Evolutionary conservation across 2,113 vertebrate genomes (phyloP).

Genomic region (Microtus pennsylvanicus): DNA sequence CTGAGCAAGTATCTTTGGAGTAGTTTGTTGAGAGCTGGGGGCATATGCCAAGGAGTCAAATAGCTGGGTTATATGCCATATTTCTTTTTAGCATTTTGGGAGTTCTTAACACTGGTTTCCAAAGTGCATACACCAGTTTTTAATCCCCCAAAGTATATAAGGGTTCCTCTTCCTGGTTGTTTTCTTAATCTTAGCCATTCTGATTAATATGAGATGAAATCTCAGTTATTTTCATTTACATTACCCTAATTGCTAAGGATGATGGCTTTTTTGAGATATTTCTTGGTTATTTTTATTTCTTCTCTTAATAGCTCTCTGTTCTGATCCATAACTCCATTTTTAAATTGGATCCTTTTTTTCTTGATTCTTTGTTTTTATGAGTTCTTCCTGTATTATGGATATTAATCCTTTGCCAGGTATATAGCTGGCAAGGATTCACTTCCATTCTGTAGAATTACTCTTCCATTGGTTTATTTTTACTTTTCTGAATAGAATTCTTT

Average conservation of each 20-base stretch:
- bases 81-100: background rate
- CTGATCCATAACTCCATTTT: background rate
- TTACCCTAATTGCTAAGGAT: background rate
- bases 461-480: background rate
- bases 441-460: background rate
- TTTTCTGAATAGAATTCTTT: background rate
- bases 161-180: background rate
- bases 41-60: background rate
- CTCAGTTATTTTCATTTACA: background rate
- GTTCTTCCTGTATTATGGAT: background rate
- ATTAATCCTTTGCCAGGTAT: background rate
- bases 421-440: background rate
- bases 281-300: background rate
- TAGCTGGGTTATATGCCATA: background rate
- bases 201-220: background rate
- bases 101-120: background rate
- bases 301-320: background rate
- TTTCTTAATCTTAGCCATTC: background rate
- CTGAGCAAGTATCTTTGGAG: background rate
- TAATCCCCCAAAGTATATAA: background rate
- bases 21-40: background rate
- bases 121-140: background rate
- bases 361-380: background rate
- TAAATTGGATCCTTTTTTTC: background rate
- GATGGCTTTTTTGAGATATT: background rate